Base-by-base conservation (phyloP, 2,113 vertebrate species). In the Leucosticte australis region DNA sequence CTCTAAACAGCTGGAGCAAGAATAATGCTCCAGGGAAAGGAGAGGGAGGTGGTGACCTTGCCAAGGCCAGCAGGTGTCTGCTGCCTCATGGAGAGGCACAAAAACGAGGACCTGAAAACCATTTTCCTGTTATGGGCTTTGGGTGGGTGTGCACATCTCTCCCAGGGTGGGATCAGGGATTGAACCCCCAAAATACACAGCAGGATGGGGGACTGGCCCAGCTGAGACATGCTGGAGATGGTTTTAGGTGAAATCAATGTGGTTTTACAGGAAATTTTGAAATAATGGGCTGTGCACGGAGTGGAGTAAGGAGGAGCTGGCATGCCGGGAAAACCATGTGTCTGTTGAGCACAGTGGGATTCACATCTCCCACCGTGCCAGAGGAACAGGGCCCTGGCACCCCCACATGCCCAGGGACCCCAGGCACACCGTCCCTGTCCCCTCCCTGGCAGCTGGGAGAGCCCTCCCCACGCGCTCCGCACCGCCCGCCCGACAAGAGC, bases 391-490 rank as follows among this genome's bases (percentile, higher is more conserved):
- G 33, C 44, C 49, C 68, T 6, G 13, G 6, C 20, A 20, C 23
- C 35, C 52, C 31, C 42, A 19, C 7, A 5, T 5, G 11, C 57
- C 46, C 4, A 0, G 39, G 37, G 27, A 57, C 3, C 15, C 27
- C 27, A 0, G 28, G 22, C 2, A 7, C 11, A 9, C 8, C 1
- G 0, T 5, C 37, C 47, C 53, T 5, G 0, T 55, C 33, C 78
- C 46, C 30, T 68, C 39, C 52, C 5, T 4, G 2, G 49, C 53
- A 64, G 33, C 26, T 7, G 30, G 59, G 23, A 65, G 53, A 60
- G 9, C 76, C 53, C 16, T 90, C 70, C 31, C 67, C 7, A 6
- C 19, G 13, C 13, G 0, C 60, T 52, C 78, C 2, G 0, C 33
- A 2, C 62, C 23, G 1, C 82, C 76, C 47, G 2, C 53, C 60